Evolutionary conservation across 2,888 invertebrate species (phyloP).

Genomic region (Leucozona laternaria): DNA sequence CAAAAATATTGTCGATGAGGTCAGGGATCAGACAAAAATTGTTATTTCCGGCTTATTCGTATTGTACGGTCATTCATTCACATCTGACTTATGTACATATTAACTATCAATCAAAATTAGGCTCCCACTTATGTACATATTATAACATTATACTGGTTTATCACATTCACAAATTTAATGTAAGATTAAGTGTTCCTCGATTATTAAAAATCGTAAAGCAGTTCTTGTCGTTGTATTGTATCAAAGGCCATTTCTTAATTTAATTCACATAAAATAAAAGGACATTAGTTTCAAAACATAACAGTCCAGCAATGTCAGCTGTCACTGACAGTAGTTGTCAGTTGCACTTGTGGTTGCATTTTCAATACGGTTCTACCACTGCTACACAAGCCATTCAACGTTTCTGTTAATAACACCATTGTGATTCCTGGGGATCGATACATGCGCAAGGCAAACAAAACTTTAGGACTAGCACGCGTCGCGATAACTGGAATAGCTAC

Average conservation of each 20-base stretch:
- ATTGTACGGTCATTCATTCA: not conserved
- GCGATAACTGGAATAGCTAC: slow-evolving; percentile 42
- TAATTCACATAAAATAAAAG: not conserved
- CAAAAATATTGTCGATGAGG: slow-evolving; percentile 75
- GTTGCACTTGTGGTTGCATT: slow-evolving; percentile 28
- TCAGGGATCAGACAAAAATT: slow-evolving; percentile 16
- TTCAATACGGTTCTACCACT: slow-evolving; percentile 31
- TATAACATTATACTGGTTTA: too few species aligned
- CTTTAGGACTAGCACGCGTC: slow-evolving; percentile 51
- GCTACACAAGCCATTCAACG: slow-evolving; percentile 37
- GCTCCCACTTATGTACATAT: not conserved
- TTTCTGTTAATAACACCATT: slow-evolving; percentile 56
- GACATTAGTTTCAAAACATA: slow-evolving; percentile 38
- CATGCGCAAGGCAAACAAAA: slow-evolving; percentile 58
- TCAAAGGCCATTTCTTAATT: not conserved
- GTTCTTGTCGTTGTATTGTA: not conserved
- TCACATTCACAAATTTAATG: too few species aligned
- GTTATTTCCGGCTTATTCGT: too few species aligned
- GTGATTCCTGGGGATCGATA: slow-evolving; percentile 58
- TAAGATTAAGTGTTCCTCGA: not conserved
- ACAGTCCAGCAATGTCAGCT: slow-evolving; percentile 73
- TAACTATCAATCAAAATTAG: not conserved
- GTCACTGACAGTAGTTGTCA: slow-evolving; percentile 66
- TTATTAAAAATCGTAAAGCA: not conserved
- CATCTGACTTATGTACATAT: too few species aligned